phyloP scores from a whole-genome alignment of 1,140 invertebrate genomes.

The Saccostrea glomerata region DNA sequence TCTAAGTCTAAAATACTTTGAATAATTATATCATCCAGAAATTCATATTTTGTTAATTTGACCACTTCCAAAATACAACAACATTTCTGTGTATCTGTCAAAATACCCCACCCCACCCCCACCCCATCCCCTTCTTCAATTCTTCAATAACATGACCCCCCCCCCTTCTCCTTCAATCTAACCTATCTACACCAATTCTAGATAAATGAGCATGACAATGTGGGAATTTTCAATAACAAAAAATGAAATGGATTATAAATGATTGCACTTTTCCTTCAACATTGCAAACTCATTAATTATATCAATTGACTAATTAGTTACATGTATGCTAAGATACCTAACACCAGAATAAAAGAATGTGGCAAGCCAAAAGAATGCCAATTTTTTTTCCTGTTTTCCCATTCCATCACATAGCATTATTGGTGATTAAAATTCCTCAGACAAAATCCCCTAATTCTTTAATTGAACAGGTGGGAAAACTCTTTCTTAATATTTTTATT shows the following conservation, averaged over 20 bases:
- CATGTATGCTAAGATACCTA: neutral
- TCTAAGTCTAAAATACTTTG: too few species aligned
- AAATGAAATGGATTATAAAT: neutral
- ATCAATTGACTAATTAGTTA: slow-evolving; percentile 33
- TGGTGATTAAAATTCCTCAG: slow-evolving; percentile 21
- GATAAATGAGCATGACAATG: neutral
- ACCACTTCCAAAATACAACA: too few species aligned
- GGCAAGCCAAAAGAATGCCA: slow-evolving; percentile 9
- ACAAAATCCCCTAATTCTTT: slow-evolving; percentile 13
- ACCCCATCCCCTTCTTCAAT: too few species aligned
- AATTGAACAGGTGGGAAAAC: slow-evolving; percentile 2
- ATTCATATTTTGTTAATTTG: too few species aligned
- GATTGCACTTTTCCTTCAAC: neutral
- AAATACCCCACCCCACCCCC: too few species aligned
- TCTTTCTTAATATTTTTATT: neutral
- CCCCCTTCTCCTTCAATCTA: neutral
- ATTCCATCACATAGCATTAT: neutral
- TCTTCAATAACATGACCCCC: too few species aligned
- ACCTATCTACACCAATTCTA: neutral
- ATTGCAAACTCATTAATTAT: neutral
- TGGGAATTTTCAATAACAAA: slow-evolving; percentile 20
- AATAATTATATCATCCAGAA: too few species aligned
- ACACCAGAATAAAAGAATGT: slow-evolving; percentile 18
- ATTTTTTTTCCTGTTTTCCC: neutral
- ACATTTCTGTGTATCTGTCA: too few species aligned